A percentile compares a stretch with the other conserved stretches of the same genome.
phyloP scores from a whole-genome alignment of 2,888 invertebrate species.

The Sicus ferrugineus region DNA sequence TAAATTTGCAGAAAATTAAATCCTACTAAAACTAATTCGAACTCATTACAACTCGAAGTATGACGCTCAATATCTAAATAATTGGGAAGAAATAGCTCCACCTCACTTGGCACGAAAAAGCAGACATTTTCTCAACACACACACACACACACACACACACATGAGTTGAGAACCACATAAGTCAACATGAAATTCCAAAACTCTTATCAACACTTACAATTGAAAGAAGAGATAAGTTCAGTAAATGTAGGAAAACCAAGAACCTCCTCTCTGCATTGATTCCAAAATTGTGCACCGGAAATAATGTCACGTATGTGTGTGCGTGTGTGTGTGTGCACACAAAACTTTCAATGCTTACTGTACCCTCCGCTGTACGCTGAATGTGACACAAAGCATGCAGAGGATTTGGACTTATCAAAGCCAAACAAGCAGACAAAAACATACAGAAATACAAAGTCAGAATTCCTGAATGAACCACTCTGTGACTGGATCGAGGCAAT shows the following conservation, averaged over 20 bases:
- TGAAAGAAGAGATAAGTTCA: not conserved
- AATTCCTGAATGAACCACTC: conserved; percentile 43
- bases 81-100: too few species aligned
- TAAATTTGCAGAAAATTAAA: too few species aligned
- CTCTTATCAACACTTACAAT: not conserved
- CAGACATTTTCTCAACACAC: not conserved
- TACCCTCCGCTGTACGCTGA: not conserved
- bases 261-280: not conserved
- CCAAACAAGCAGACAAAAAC: conserved; percentile 19
- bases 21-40: too few species aligned
- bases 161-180: not conserved
- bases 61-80: too few species aligned
- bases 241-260: not conserved
- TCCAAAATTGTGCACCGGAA: conserved; percentile 24
- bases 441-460: conserved; percentile 19
- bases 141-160: not conserved
- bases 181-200: too few species aligned
- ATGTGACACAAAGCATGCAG: not conserved
- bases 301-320: conserved; percentile 23
- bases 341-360: not conserved
- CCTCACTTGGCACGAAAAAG: not conserved
- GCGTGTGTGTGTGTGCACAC: too few species aligned
- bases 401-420: not conserved
- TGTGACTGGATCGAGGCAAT: conserved; percentile 38
- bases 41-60: too few species aligned